Evolutionary conservation across 2,797 vertebrate species (phyloP), one percentile per base, ranked within the genome.

Genomic region (Acanthurus leucopareius): DNA sequence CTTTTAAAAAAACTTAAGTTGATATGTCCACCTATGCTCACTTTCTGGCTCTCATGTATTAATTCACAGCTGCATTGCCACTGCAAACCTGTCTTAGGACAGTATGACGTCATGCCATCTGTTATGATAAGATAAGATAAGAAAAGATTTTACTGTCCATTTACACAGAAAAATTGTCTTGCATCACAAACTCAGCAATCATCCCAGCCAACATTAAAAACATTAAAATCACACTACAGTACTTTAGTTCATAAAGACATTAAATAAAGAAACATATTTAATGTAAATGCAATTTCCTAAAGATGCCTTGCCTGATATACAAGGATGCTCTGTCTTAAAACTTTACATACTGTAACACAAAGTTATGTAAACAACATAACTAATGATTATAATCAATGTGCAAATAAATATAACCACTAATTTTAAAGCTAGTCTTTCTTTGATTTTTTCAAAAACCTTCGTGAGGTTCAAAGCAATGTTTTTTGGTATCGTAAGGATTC

Each of bases 391-490:
- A 60, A 47, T 64, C n/a, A 53, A 8, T 20, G 52, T 7, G 17
- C 57, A 16, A 28, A 42, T 58, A 7, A 51, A 70, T 4, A 28
- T 15, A 32, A 35, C 32, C 25, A 2, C 10, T 11, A 0, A 8
- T 64, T 58, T 38, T 17, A 25, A 78, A 40, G 44, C 57, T 28
- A n/a, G 45, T 61, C 13, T 45, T 35, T 65, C 5, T 25, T 3
- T 10, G 14, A 77, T 48, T 28, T 59, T 51, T 32, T 45, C 2
- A 19, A 44, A n/a, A n/a, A 51, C 19, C 51, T 67, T 35, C 32
- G 45, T 62, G 58, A 66, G 40, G 69, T 75, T 72, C 14, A 73
- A 68, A 78, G 42, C 20, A 25, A 69, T 59, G 3, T 32, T 62
- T 54, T 56, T 32, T 32, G 28, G 28, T 44, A 38, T 54, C 63